Evolutionary conservation across 2,888 invertebrate genomes (phyloP), one percentile per base, ranked within the genome.

Genomic region (Ischnura elegans): DNA sequence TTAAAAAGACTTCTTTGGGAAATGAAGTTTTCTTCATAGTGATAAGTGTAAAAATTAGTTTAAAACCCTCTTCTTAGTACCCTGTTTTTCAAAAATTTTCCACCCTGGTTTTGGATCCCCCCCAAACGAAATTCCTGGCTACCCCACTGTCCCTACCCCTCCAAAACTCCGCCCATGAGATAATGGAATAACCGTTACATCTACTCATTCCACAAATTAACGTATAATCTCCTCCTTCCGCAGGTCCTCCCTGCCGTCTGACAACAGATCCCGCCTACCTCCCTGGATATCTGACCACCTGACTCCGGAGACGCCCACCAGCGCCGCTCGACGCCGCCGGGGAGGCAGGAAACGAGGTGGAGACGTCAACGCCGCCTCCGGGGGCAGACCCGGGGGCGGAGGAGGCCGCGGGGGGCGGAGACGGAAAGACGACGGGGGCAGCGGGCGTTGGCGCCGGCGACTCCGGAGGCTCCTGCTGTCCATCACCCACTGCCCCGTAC

Each of bases 231-330:
- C 36, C 25, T 36, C 36, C 76, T 13, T 76, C 76, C n/a, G 36
- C 29, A 29, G 29, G 29, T 66, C 66, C 29, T 76, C 76, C 76
- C 29, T 47, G 51, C 42, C 87, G 4, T 13, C 51, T 36, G 51
- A 36, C 21, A 51, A 51, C 36, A 46, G 87, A n/a, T 51, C 51
- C 51, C 47, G 87, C 51, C 51, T 51, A 16, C 87, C 87, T 6
- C 87, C 87, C 16, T 87, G 87, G 87, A 87, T 87, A 51, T n/a
- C 87, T 21, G 87, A 87, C 29, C 51, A 87, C 29, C 87, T 87
- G 25, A 51, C 87, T n/a, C 51, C 87, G 0, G 87, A 51, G 29
- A 19, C 87, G 36, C 21, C 87, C 2, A 21, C 87, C 19, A 45
- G 36, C 25, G 51, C 87, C 36, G 21, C 51, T 36, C 47, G 51